A percentile compares a stretch with the other conserved stretches of the same genome.
Conservation (phyloP, 92 coral and sea anemone genomes). For the Siderastrea radians region DNA sequence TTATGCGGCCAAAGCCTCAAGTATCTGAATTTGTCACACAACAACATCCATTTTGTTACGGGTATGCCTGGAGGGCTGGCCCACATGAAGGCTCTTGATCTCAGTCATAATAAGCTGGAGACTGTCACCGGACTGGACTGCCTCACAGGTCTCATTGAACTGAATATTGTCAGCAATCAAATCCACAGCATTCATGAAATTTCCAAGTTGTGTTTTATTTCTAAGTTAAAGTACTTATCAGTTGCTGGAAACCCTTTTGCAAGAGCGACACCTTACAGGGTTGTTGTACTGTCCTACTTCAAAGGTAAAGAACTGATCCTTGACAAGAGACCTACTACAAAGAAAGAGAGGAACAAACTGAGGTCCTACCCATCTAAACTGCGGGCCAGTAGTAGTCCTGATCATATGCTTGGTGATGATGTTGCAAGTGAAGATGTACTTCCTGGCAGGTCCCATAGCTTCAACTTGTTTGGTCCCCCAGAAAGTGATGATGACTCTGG, state of each 20-base stretch:
- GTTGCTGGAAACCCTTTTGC: slow-evolving; percentile 77
- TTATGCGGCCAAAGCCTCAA: slow-evolving; percentile 83
- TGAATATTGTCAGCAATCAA: slow-evolving; percentile 78
- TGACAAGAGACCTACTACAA: slow-evolving; percentile 75
- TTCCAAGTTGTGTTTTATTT: slow-evolving; percentile 75
- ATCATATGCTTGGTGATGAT: slow-evolving; percentile 18
- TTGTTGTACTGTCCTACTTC: slow-evolving; percentile 66
- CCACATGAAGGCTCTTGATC: slow-evolving; percentile 85
- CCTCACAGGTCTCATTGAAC: slow-evolving; percentile 87
- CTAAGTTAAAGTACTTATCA: slow-evolving; percentile 80
- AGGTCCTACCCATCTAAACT: slow-evolving; percentile 55
- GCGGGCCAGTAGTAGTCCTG: slow-evolving; percentile 77
- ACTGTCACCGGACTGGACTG: slow-evolving; percentile 81
- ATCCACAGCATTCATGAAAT: slow-evolving; percentile 74
- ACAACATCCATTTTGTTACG: slow-evolving; percentile 86
- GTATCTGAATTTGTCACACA: slow-evolving; percentile 85
- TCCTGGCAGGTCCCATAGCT: slow-evolving; percentile 36
- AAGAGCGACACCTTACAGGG: slow-evolving; percentile 71
- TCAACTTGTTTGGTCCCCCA: slow-evolving; percentile 52
- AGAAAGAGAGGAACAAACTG: slow-evolving; percentile 60
- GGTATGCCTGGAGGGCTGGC: slow-evolving; percentile 86
- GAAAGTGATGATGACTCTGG: slow-evolving; percentile 89
- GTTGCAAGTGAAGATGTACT: slow-evolving; percentile 14
- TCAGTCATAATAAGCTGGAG: slow-evolving; percentile 84
- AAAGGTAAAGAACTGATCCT: slow-evolving; percentile 79